phyloP scores from a whole-genome alignment of 2,888 invertebrate species.

The Rotaria magnacalcarata region DNA sequence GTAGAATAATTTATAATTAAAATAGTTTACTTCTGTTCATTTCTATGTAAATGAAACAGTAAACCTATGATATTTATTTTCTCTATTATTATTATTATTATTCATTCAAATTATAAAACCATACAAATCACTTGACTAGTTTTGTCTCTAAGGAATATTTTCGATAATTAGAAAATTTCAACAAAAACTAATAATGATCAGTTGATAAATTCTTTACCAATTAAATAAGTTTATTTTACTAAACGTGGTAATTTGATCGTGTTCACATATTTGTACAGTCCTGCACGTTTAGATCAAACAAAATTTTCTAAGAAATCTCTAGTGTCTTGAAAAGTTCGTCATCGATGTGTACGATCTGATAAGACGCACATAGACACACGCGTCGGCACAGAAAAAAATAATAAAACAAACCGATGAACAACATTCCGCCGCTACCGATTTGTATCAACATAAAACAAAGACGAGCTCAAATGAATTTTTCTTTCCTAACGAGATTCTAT shows the following conservation, averaged over 20 bases:
- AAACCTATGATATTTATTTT: too few relatives aligned
- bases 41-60: too few relatives aligned
- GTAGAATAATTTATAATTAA: too few relatives aligned
- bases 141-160: too few relatives aligned
- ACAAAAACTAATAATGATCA: too few relatives aligned
- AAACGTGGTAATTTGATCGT: not conserved
- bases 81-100: too few relatives aligned
- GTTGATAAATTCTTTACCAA: not conserved
- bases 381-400: not conserved
- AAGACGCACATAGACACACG: not conserved
- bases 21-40: too few relatives aligned
- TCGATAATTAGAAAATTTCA: too few relatives aligned
- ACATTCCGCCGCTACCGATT: conserved; percentile 29
- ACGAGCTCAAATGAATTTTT: conserved; percentile 14
- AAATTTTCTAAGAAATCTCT: not conserved
- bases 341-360: conserved; percentile 5
- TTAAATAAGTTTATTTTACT: not conserved
- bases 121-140: too few relatives aligned
- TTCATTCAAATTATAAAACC: too few relatives aligned
- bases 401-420: not conserved
- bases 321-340: conserved; percentile 26
- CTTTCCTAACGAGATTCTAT: not conserved
- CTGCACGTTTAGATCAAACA: not conserved
- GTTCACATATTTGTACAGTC: not conserved
- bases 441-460: conserved; percentile 29